phyloP scores from a whole-genome alignment of 2,113 vertebrate genomes.

The Orientallactaga bullata region DNA sequence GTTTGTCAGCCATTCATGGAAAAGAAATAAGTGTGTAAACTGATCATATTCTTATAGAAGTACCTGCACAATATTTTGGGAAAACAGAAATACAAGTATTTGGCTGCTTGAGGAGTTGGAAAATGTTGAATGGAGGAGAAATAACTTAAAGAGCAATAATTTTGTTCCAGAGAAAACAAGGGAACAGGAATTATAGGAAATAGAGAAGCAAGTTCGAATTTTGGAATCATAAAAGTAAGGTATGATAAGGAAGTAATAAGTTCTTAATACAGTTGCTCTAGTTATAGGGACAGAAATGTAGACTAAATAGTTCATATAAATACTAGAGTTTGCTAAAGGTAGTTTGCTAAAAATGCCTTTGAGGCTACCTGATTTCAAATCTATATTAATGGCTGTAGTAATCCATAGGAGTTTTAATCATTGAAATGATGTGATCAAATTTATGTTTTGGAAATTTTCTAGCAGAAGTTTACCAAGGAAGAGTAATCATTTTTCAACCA shows the following conservation, averaged over 20 bases:
- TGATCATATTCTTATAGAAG: background rate
- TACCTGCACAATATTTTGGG: background rate
- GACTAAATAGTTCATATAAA: background rate
- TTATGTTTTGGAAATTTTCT: conserved; percentile 7
- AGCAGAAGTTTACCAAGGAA: background rate
- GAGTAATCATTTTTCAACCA: background rate
- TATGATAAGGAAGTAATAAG: background rate
- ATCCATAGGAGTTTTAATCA: background rate
- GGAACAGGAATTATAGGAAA: background rate
- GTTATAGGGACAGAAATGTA: background rate
- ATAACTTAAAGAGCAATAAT: background rate
- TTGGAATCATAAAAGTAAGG: background rate
- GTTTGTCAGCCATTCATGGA: background rate
- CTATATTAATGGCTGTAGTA: background rate
- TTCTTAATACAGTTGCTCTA: background rate
- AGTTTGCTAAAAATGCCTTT: background rate
- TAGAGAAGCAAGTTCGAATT: background rate
- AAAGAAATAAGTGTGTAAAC: background rate
- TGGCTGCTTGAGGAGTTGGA: background rate
- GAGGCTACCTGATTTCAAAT: background rate
- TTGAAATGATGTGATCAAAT: background rate
- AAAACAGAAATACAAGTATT: background rate
- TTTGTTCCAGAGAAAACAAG: background rate
- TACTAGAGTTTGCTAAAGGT: background rate
- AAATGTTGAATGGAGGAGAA: background rate